Conservation (phyloP, 2,113 vertebrate genomes). For the Scomber scombrus region DNA sequence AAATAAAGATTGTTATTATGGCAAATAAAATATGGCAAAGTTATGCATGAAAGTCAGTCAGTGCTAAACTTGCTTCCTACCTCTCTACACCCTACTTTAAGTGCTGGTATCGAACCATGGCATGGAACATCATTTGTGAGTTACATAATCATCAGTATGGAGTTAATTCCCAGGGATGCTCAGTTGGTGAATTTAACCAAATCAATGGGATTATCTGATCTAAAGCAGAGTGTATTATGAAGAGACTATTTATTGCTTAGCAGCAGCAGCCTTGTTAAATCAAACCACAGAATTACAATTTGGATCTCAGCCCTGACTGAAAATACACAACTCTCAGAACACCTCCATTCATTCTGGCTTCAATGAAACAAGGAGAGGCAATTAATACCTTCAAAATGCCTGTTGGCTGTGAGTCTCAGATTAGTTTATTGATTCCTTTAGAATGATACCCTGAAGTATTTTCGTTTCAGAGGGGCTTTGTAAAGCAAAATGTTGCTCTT, state of each 20-base stretch:
- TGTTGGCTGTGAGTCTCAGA: conserved; percentile 51
- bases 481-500: conserved; percentile 29
- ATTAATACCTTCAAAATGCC: conserved; percentile 67
- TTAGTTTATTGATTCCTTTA: conserved; percentile 77
- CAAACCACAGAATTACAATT: conserved; percentile 4
- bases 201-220: not conserved
- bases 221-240: not conserved
- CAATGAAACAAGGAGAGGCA: conserved; percentile 50
- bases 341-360: conserved; percentile 37
- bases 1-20: too few relatives aligned
- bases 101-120: too few relatives aligned
- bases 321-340: conserved; percentile 13
- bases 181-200: not conserved
- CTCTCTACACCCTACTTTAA: too few relatives aligned
- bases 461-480: conserved; percentile 26
- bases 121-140: too few relatives aligned
- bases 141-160: too few relatives aligned
- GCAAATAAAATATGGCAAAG: too few relatives aligned
- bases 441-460: conserved; percentile 21
- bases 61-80: too few relatives aligned
- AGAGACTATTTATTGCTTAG: conserved; percentile 2
- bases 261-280: not conserved
- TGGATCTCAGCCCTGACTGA: conserved; percentile 17
- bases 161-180: too few relatives aligned
- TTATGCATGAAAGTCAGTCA: too few relatives aligned